Percentiles rank a stretch among this genome's conserved stretches.
Evolutionary conservation across 2,888 invertebrate genomes (phyloP).

Genomic region (Fabriciana adippe): DNA sequence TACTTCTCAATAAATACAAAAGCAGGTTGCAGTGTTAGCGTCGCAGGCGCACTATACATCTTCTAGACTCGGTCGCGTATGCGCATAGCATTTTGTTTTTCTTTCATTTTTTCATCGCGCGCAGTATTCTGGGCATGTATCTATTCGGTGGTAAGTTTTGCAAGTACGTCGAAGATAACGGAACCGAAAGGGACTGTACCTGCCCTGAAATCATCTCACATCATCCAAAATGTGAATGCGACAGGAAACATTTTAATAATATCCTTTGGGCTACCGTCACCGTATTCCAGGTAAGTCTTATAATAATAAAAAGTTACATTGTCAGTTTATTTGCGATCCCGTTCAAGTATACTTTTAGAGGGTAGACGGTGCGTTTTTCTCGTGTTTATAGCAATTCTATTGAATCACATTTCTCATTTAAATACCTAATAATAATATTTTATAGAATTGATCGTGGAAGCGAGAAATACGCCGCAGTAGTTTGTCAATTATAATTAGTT

Average conservation of each 20-base stretch:
- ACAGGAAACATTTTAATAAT: slow-evolving; percentile 99
- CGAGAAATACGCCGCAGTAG: slow-evolving; percentile 68
- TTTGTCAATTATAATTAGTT: slow-evolving; percentile 40
- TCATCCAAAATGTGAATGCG: slow-evolving; percentile 95
- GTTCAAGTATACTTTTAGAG: slow-evolving; percentile 64
- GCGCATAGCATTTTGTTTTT: slow-evolving; percentile 82
- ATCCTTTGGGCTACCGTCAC: slow-evolving; percentile 98
- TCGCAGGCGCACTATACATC: slow-evolving; percentile 61
- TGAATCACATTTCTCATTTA: slow-evolving; percentile 7
- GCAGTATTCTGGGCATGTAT: slow-evolving; percentile 99
- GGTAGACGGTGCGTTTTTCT: slow-evolving; percentile 69
- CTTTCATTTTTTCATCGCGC: slow-evolving; percentile 62
- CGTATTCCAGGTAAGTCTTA: slow-evolving; percentile 95
- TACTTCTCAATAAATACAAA: slow-evolving; percentile 36
- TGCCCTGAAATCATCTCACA: slow-evolving; percentile 95
- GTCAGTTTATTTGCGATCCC: slow-evolving; percentile 78
- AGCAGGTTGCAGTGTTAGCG: slow-evolving; percentile 71
- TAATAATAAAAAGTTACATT: slow-evolving; percentile 66
- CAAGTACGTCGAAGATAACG: slow-evolving; percentile 95
- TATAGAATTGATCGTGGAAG: slow-evolving; percentile 35
- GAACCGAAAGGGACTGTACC: slow-evolving; percentile 93
- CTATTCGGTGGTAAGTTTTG: slow-evolving; percentile 99
- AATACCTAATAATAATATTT: neutral
- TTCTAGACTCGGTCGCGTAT: slow-evolving; percentile 72
- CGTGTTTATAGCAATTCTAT: slow-evolving; percentile 47